A percentile compares a stretch with the other conserved stretches of the same genome.
Conservation (phyloP, 2,888 invertebrate species). For the Tricholauxania praeusta region DNA sequence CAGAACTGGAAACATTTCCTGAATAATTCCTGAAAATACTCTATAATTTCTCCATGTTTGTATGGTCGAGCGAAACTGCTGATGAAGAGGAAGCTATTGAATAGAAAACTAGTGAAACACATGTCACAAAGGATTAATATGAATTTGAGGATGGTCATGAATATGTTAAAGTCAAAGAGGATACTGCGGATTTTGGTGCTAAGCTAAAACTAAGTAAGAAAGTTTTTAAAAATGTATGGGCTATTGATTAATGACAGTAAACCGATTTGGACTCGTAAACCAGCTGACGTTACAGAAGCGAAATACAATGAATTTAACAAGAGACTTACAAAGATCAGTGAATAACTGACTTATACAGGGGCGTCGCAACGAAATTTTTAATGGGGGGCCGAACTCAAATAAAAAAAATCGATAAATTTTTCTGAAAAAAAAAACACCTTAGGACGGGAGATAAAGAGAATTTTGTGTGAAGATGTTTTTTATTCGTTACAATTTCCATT, state of each 20-base stretch:
- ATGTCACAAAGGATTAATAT: conserved; percentile 72
- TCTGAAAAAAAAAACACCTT: too few species aligned
- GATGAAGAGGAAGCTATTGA: conserved; percentile 79
- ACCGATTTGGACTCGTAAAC: conserved; percentile 98
- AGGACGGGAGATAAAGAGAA: too few species aligned
- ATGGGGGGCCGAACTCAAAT: too few species aligned
- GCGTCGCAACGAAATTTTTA: too few species aligned
- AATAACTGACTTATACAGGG: conserved; percentile 85
- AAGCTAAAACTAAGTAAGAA: conserved; percentile 85
- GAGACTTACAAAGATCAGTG: conserved; percentile 90
- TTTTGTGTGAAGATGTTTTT: too few species aligned
- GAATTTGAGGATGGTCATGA: conserved; percentile 69
- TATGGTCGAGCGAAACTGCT: conserved; percentile 87
- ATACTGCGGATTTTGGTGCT: conserved; percentile 70
- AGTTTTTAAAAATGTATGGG: conserved; percentile 96
- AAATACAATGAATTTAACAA: conserved; percentile 98
- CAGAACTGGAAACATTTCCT: conserved; percentile 80
- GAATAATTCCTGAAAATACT: conserved; percentile 89
- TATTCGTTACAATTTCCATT: too few species aligned
- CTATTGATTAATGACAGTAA: conserved; percentile 95
- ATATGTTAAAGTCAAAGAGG: conserved; percentile 77
- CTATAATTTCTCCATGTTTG: conserved; percentile 97
- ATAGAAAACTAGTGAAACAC: conserved; percentile 70
- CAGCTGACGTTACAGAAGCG: conserved; percentile 83
- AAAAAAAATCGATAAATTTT: too few species aligned